Base-by-base conservation (phyloP, 2,797 vertebrate species). In the Stomatorhinus walkeri region DNA sequence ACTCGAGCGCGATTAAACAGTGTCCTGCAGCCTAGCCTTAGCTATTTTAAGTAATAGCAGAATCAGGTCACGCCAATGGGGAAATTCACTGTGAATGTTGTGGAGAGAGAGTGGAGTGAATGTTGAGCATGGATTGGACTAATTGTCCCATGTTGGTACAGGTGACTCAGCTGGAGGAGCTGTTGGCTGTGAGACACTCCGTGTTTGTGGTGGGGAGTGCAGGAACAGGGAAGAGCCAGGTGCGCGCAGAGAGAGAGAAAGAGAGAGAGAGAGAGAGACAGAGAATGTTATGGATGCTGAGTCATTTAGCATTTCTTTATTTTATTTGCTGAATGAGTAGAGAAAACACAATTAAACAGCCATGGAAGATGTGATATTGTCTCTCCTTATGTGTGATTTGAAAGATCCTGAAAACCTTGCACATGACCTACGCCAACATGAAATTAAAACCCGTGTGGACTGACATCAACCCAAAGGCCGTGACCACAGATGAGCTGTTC, bases 171-270 rank as follows among this genome's bases (percentile, higher is more conserved):
- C 90, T 96, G 88, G 94, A 97, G 92, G 95, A 95, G 90, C 92
- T 97, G 32, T 89, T 95, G 91, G 91, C 94, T 87, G 94, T 96
- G 88, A 94, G 94, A 85, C 95, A 96, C 90, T 97, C 96, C 32
- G 90, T 96, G 76, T 96, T 97, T 93, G 92, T 96, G 0, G 94
- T 95, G 8, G 96, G 96, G 8, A 96, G 96, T 90, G 93, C 95
- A 89, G 94, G 95, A 91, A 94, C 94, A 51, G 95, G 95, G 87
- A 96, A 97, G 92, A 97, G 94, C 90, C 95, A 95, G 95, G 96
- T 96, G 89, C 91, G 88, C n/a, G n/a, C n/a, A n/a, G 48, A 4
- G 16, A n/a, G 36, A n/a, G 36, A 56, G 40, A 59, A 7, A 9
- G 36, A 56, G 16, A 19, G 85, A n/a, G 56, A 5, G n/a, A 8